A percentile compares a stretch with the other conserved stretches of the same genome.
phyloP scores from a whole-genome alignment of 2,113 vertebrate genomes.

The Ageneiosus marmoratus region DNA sequence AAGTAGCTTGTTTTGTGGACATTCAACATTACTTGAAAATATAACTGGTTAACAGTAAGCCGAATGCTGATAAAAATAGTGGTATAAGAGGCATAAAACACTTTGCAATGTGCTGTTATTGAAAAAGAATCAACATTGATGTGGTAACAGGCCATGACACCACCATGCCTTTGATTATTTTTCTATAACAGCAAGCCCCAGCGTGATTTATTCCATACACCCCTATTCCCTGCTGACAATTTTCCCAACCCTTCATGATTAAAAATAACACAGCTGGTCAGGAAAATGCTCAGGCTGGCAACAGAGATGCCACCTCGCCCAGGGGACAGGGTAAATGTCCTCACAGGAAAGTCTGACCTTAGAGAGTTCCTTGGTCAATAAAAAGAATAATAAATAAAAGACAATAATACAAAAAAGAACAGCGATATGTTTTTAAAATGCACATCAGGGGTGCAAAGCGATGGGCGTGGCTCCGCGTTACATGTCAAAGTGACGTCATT shows the following conservation, averaged over 20 bases:
- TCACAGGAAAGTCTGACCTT: neutral
- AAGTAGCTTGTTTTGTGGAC: neutral
- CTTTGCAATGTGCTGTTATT: neutral
- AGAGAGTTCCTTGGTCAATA: neutral
- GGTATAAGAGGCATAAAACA: neutral
- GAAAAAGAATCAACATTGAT: neutral
- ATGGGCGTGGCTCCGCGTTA: constrained; percentile 18
- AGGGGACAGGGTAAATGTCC: neutral
- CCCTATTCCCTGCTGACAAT: neutral
- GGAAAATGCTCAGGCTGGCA: neutral
- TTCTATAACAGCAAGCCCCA: neutral
- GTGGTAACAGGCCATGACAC: neutral
- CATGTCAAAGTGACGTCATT: constrained; percentile 46
- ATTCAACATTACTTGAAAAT: neutral
- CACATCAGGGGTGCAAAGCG: neutral
- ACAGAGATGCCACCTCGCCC: neutral
- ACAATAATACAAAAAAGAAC: neutral
- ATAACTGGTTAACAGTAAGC: too few species aligned
- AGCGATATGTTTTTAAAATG: constrained; percentile 10
- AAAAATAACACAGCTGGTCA: neutral
- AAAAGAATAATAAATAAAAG: neutral
- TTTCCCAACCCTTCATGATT: neutral
- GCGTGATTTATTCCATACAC: neutral
- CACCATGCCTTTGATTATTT: neutral
- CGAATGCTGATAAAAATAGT: neutral